Evolutionary conservation across 2,888 invertebrate species (phyloP).

Genomic region (Nomada fucata): DNA sequence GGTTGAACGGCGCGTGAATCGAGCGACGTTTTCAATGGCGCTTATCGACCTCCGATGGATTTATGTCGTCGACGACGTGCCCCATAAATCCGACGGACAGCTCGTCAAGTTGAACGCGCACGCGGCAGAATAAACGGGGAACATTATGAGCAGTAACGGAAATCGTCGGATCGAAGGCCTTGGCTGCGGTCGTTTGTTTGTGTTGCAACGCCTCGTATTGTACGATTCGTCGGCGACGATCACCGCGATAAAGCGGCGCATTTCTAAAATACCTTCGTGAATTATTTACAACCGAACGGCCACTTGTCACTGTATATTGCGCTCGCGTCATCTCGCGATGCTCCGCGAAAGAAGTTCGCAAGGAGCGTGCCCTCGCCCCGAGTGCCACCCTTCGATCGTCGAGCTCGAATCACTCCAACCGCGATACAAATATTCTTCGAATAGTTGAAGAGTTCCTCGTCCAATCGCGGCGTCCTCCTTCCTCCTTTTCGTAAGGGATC

Average conservation of each 20-base stretch:
- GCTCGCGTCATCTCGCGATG: neutral
- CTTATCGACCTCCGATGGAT: neutral
- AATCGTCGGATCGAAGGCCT: conserved; percentile 6
- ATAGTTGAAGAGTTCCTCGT: too few relatives aligned
- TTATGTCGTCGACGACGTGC: neutral
- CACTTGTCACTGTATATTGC: conserved; percentile 23
- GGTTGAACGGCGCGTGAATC: too few relatives aligned
- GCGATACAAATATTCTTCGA: too few relatives aligned
- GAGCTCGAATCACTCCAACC: too few relatives aligned
- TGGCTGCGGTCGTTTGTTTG: conserved; percentile 24
- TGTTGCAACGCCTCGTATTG: conserved; percentile 27
- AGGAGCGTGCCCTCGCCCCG: neutral
- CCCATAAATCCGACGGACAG: neutral
- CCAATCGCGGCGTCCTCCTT: too few relatives aligned
- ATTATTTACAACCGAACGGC: conserved; percentile 38
- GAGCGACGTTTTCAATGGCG: neutral
- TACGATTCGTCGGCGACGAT: conserved; percentile 31
- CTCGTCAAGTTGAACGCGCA: neutral
- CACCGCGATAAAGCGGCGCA: conserved; percentile 27
- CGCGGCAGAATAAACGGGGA: neutral
- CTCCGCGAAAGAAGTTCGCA: neutral
- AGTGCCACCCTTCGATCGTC: neutral
- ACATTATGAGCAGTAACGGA: conserved; percentile 4
- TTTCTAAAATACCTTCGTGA: conserved; percentile 32
- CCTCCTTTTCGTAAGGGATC: too few relatives aligned